Evolutionary conservation across 2,888 invertebrate genomes (phyloP).

Genomic region (Megastigmus dorsalis): DNA sequence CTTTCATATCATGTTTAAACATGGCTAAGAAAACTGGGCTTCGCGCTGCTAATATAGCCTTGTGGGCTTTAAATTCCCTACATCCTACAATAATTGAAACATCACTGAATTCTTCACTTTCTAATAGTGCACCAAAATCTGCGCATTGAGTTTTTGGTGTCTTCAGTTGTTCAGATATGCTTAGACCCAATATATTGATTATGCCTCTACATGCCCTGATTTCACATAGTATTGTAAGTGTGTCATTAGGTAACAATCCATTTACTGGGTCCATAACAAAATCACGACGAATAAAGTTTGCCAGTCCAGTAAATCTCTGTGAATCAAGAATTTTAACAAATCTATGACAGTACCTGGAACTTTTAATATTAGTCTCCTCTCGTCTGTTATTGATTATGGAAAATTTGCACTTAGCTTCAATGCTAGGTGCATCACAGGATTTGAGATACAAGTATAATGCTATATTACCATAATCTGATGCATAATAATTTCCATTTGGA

Average conservation of each 20-base stretch:
- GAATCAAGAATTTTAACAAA: conserved; percentile 45
- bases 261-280: conserved; percentile 42
- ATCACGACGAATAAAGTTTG: conserved; percentile 49
- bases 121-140: conserved; percentile 45
- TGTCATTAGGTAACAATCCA: conserved; percentile 49
- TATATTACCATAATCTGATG: conserved; percentile 45
- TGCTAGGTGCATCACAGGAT: conserved; percentile 46
- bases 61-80: conserved; percentile 48
- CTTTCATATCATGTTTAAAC: conserved; percentile 53
- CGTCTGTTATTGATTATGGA: conserved; percentile 45
- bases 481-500: conserved; percentile 44
- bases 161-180: conserved; percentile 42
- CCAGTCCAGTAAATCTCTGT: conserved; percentile 42
- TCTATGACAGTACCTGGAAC: conserved; percentile 49
- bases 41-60: conserved; percentile 50
- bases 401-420: conserved; percentile 52
- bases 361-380: conserved; percentile 49
- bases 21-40: conserved; percentile 54
- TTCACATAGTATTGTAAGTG: conserved; percentile 50
- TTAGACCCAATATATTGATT: conserved; percentile 48
- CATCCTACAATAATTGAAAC: conserved; percentile 50
- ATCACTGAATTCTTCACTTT: conserved; percentile 52
- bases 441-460: conserved; percentile 48
- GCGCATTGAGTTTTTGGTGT: conserved; percentile 36
- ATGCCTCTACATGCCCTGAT: conserved; percentile 50